Evolutionary conservation across 2,113 vertebrate genomes (phyloP), one percentile per base, ranked within the genome.

Genomic region (Myanophis thanlyinensis): DNA sequence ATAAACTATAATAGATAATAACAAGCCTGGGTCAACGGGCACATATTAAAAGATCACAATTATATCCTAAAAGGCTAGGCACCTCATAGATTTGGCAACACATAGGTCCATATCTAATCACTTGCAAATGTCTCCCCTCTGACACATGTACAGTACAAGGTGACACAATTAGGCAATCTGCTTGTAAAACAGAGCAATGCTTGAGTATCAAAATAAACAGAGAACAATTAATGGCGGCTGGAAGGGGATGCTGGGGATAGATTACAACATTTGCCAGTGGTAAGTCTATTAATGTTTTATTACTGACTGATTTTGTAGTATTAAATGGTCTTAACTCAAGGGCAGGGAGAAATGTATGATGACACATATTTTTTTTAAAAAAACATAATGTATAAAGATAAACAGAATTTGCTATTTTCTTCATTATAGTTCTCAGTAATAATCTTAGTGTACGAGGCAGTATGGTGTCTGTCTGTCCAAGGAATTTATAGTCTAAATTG

Each of bases 1-100:
- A 98, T 98, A 98, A 98, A 98, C 98, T 98, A 99, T 99, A 98
- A 98, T 98, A 97, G 98, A 98, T 99, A 98, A 99, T 98, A 98
- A 98, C 98, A 98, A 98, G 98, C 97, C 98, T 95, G 98, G 98
- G 98, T 99, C 99, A 99, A 98, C 98, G 98, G 98, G 98, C 97
- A 96, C 98, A 98, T 99, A 99, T 98, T 98, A 99, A 98, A 98
- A 98, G 97, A 97, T 98, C 98, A 98, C 98, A 98, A 98, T 98
- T 98, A 98, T 98, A 98, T 97, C 98, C 97, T 98, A 98, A 98
- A 98, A 98, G 98, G 98, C 97, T 98, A 98, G 97, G 97, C 98
- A 98, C 98, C 98, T 98, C 97, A 97, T 98, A 98, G 98, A 98
- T 97, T 98, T 97, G 97, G 97, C 98, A 98, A 97, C 97, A 98